Percentiles rank a stretch among this genome's conserved stretches.
Conservation (phyloP, 2,888 invertebrate species). For the Drosophila yooni region DNA sequence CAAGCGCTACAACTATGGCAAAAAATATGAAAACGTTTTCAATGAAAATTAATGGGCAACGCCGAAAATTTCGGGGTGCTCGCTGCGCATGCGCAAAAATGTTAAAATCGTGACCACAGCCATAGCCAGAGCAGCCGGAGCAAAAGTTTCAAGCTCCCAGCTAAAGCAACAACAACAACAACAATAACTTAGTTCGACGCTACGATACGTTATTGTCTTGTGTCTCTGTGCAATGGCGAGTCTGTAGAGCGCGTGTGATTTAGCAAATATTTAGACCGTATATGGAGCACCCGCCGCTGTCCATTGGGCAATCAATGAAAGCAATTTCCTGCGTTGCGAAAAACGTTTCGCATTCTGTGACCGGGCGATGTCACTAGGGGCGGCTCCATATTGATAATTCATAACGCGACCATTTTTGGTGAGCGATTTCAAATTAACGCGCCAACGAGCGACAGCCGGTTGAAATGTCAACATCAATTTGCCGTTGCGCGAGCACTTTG, state of each 20-base stretch:
- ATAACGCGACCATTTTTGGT: conserved; percentile 74
- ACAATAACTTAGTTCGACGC: conserved; percentile 4
- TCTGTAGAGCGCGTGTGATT: conserved; percentile 75
- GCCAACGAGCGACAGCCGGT: conserved; percentile 59
- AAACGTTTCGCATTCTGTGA: conserved; percentile 46
- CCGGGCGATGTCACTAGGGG: conserved; percentile 59
- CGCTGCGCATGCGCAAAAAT: conserved; percentile 83
- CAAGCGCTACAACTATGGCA: conserved; percentile 63
- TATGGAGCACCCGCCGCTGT: conserved; percentile 72
- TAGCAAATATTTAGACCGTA: conserved; percentile 80
- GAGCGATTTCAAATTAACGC: conserved; percentile 76
- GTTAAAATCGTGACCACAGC: conserved; percentile 84
- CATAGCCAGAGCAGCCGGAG: conserved; percentile 15
- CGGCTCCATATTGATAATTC: conserved; percentile 75
- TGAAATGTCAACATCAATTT: conserved; percentile 79
- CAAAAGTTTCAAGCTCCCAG: conserved; percentile 37
- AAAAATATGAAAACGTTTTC: conserved; percentile 81
- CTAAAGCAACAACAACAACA: conserved; percentile 27
- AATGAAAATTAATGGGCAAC: conserved; percentile 81
- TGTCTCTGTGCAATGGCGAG: conserved; percentile 37
- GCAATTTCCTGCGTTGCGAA: conserved; percentile 76
- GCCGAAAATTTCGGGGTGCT: conserved; percentile 79
- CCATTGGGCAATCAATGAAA: conserved; percentile 56
- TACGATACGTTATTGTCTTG: conserved; percentile 64
- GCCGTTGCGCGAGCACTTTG: conserved; percentile 58